Base-by-base conservation (phyloP, 2,113 vertebrate species). In the Lophotis ruficrista region DNA sequence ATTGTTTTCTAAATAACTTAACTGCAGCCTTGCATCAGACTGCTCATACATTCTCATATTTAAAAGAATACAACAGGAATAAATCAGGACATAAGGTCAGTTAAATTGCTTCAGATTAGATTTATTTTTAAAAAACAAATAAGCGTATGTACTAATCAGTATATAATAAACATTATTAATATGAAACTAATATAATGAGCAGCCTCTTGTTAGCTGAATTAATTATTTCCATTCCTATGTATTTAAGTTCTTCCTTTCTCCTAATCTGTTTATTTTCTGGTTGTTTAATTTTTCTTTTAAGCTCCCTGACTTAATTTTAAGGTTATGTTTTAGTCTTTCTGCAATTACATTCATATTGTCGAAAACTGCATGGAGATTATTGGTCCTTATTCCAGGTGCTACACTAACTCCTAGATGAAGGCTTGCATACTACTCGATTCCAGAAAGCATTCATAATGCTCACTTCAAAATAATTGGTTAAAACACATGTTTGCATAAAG, bases 251-350 rank as follows among this genome's bases (percentile, higher is more conserved):
- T 94, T 92, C 71, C 71, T 61, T 97, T 96, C 88, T 81, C 41
- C 72, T 95, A 88, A 89, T 82, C 50, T 62, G 12, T 97, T 96
- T 83, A 72, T 92, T 96, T 97, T 96, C 76, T 87, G 23, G 64
- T 50, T 84, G 87, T 93, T 96, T 85, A 91, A 80, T 91, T 94
- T 97, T 96, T 92, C 85, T 94, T 95, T 53, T 84, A 91, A 94
- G 85, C 85, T 97, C 82, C 78, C 14, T 14, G 68, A 92, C 95
- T 97, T 96, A 96, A 97, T 96, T 96, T 97, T 96, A 95, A 97
- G 94, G 92, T 96, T 97, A 75, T 57, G 31, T 96, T 97, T 97
- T 96, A 95, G 95, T 94, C 87, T 91, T 96, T 92, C 97, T 97
- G 84, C 94, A 98, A 81, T 84, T 96, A 94, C 50, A 89, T 76